Base-by-base conservation (phyloP, 2,113 vertebrate species). In the Thermophis baileyi region DNA sequence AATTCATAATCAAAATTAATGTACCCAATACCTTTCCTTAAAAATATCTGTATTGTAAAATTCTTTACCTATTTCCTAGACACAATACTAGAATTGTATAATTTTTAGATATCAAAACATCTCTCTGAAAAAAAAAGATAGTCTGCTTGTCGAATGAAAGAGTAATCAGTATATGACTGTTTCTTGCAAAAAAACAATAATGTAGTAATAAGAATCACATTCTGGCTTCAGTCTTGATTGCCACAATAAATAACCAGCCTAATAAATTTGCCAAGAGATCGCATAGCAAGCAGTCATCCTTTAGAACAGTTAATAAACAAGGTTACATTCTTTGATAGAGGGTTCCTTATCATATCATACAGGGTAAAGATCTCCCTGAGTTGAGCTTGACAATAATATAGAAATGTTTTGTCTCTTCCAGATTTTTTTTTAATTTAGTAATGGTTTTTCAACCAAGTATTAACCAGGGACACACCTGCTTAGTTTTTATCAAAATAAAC, bases 71-170 rank as follows among this genome's bases (percentile, higher is more conserved):
- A 3, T 44, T 20, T 1, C 20, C 54, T 11, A 85, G 35, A 85
- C 3, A 46, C 30, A 0, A 0, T 0, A 35, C 88, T 92, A 89
- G 92, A 85, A 89, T 89, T 54, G 18, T 20, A 90, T 60, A 40
- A 92, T 93, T 94, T 18, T 0, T 46, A 91, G 90, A 40, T 46
- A 55, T 94, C 2, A 88, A 89, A 0, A 3, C 88, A 92, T 16
- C 49, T 93, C 93, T 93, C 93, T 0, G 1, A 90, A 44, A 81
- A 92, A 47, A 3, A 87, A 0, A 0, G 88, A 95, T 92, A 95
- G 93, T 91, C 94, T 85, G 1, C 44, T 95, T 93, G 44, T 53
- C 55, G 94, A 94, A 96, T 95, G 94, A 93, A 81, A 88, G 91
- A 93, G 86, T 11, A 63, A 20, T 12, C 94, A 69, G 92, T 74